phyloP scores from a whole-genome alignment of 2,113 vertebrate species.

The Melanostigma gelatinosum region DNA sequence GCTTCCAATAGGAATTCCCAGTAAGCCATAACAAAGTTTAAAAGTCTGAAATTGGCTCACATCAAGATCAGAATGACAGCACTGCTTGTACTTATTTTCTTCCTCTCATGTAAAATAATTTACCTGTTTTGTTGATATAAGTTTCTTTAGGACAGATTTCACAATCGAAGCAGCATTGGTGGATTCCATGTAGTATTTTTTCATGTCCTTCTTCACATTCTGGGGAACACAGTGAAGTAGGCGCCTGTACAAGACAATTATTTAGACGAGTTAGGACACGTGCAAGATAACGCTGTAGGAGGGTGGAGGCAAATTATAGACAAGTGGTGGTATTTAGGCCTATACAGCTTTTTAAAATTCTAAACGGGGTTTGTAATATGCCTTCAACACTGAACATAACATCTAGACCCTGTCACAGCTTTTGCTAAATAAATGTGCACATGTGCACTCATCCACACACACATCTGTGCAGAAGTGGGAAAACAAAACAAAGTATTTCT shows the following conservation, averaged over 20 bases:
- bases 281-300: background rate
- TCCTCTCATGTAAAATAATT: background rate
- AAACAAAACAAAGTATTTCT: background rate
- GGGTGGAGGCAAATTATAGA: background rate
- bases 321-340: background rate
- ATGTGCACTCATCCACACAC: slow-evolving; percentile 12
- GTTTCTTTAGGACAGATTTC: slow-evolving; percentile 78
- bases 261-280: background rate
- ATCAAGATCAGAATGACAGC: background rate
- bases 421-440: background rate
- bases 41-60: background rate
- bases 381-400: background rate
- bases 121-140: slow-evolving; percentile 86
- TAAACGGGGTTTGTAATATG: background rate
- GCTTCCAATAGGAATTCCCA: background rate
- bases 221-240: slow-evolving; percentile 55
- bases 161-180: slow-evolving; percentile 87
- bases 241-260: slow-evolving; percentile 53
- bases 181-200: slow-evolving; percentile 47
- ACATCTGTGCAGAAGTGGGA: background rate
- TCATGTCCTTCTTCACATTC: slow-evolving; percentile 50
- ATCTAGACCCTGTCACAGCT: background rate
- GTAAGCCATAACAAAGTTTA: background rate
- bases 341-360: background rate
- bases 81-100: background rate